phyloP scores from a whole-genome alignment of 2,113 vertebrate species.

The Junco hyemalis region DNA sequence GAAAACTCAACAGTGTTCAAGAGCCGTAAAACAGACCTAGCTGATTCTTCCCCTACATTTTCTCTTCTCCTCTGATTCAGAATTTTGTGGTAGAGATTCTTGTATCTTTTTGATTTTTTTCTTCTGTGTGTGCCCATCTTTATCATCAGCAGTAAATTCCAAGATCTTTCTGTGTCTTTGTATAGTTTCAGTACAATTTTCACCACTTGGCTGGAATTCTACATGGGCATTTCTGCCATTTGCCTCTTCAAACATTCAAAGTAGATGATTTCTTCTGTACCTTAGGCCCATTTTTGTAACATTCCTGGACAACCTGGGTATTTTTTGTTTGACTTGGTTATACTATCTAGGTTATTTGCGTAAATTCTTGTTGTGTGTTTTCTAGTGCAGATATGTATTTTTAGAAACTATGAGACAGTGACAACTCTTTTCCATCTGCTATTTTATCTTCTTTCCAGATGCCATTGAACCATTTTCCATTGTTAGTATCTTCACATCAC shows the following conservation, averaged over 20 bases:
- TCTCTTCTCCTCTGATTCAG: not conserved
- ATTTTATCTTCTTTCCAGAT: not conserved
- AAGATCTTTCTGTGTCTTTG: not conserved
- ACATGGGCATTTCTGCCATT: not conserved
- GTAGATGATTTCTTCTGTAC: not conserved
- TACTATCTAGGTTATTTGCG: not conserved
- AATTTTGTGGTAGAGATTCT: not conserved
- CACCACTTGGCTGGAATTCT: not conserved
- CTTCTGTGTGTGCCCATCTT: not conserved
- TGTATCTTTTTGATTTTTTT: not conserved
- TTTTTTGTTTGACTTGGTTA: not conserved
- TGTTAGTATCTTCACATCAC: not conserved
- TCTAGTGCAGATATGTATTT: not conserved
- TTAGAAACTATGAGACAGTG: not conserved
- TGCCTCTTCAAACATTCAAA: not conserved
- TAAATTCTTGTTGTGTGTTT: not conserved
- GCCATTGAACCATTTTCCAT: not conserved
- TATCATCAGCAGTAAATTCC: not conserved
- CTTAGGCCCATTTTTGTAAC: not conserved
- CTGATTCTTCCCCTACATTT: not conserved
- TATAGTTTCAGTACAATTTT: not conserved
- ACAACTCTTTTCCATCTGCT: not conserved
- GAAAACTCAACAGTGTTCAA: not conserved
- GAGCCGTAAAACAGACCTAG: accelerated
- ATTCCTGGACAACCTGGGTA: not conserved